Base-by-base conservation (phyloP, 1,140 invertebrate genomes). In the Lycorma delicatula region DNA sequence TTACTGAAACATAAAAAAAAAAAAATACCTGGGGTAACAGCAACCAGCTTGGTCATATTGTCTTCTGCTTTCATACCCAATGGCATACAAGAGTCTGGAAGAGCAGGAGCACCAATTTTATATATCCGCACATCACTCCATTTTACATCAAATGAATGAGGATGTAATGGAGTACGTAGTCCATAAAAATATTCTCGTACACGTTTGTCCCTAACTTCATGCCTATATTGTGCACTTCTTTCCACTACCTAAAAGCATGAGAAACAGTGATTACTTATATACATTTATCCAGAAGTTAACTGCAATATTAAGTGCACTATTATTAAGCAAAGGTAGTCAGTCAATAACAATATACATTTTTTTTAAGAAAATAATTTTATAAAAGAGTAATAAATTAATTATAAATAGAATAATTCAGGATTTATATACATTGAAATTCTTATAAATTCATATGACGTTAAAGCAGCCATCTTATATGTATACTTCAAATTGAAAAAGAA, bases 181-280 rank as follows among this genome's bases (percentile, higher is more conserved):
- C 94, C 87, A 76, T 99, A 98, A 74, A 98, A 99, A 75, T 98
- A 98, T 74, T 97, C 89, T 44, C 89, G 74, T 16, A 97, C 87
- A 44, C 89, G 78, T 50, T 79, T 76, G 74, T 97, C 92, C 52
- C 91, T 75, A 0, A 79, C 71, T 70, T 96, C 91, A 1, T 74
- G 77, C 51, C 93, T 76, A 55, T 82, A 79, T 16, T 78, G 72
- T 56, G 83, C 76, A 56, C 80, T 89, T 56, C 93, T 77, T 70
- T 94, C 92, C 0, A 96, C 93, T 23, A 94, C 86, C 86, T 88
- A 65, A 38, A 69, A 66, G 57, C 18, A 61, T 56, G 3, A 59
- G n/a, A n/a, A n/a, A n/a, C n/a, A n/a, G n/a, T n/a, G n/a, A n/a
- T n/a, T n/a, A n/a, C n/a, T n/a, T n/a, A n/a, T n/a, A n/a, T n/a